Percentiles rank a stretch among this genome's conserved stretches.
Conservation (phyloP, 2,113 vertebrate genomes). For the Clupea harengus region DNA sequence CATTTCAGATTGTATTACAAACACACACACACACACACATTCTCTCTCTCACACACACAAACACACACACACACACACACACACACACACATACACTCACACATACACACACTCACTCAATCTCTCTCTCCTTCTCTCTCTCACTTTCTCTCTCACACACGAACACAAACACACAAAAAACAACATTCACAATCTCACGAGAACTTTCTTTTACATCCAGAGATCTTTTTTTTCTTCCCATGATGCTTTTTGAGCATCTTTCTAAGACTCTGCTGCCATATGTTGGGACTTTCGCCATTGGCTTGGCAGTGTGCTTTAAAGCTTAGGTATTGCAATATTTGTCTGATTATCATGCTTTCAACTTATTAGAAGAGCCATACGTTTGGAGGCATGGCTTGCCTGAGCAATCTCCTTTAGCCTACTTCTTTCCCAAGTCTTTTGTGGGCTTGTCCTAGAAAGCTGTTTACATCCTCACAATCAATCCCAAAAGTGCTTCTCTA, state of each 20-base stretch:
- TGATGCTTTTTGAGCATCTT: constrained; percentile 30
- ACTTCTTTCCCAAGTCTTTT: constrained; percentile 33
- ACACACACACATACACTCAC: background rate
- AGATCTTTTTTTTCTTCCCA: constrained; percentile 10
- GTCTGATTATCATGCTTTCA: constrained; percentile 43
- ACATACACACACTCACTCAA: background rate
- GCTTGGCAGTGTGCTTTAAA: constrained; percentile 30
- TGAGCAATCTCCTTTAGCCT: constrained; percentile 33
- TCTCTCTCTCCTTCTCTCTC: background rate
- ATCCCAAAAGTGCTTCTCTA: constrained; percentile 47
- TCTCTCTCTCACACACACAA: background rate
- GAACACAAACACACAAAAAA: background rate
- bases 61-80: background rate
- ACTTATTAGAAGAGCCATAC: constrained; percentile 43
- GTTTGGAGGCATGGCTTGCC: constrained; percentile 13
- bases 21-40: background rate
- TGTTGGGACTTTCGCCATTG: constrained; percentile 38
- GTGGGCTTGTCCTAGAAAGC: constrained; percentile 34
- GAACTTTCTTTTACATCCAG: background rate
- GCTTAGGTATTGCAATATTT: constrained; percentile 37
- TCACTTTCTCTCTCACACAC: background rate
- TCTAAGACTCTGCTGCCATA: constrained; percentile 43
- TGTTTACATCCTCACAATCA: constrained; percentile 43
- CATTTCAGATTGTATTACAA: background rate
- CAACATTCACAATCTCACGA: background rate